Conservation (phyloP, 2,888 invertebrate species). For the Conomelus anceps region DNA sequence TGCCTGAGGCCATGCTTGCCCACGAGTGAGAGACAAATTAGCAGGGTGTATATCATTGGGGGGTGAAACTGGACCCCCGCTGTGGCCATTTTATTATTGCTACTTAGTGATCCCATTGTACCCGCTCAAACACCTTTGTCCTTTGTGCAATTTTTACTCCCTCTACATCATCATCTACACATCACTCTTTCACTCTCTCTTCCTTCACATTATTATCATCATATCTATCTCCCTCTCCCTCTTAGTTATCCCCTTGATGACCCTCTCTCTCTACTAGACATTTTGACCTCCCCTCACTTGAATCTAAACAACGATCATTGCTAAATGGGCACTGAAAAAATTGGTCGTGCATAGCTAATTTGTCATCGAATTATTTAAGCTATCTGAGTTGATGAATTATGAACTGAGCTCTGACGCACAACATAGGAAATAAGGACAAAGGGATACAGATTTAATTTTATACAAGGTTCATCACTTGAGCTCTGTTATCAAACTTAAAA, state of each 20-base stretch:
- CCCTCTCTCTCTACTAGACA: too few relatives aligned
- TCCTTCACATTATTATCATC: background rate
- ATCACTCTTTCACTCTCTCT: too few relatives aligned
- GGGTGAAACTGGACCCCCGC: background rate
- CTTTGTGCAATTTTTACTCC: background rate
- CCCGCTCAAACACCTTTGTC: background rate
- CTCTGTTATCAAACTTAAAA: too few relatives aligned
- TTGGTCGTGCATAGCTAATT: background rate
- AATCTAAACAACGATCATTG: background rate
- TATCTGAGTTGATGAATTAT: background rate
- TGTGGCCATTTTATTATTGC: background rate
- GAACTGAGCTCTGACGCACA: too few relatives aligned
- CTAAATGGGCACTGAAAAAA: background rate
- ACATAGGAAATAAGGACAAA: too few relatives aligned
- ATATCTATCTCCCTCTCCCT: too few relatives aligned
- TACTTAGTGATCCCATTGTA: background rate
- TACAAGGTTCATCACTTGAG: too few relatives aligned
- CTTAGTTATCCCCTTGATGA: background rate
- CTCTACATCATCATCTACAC: background rate
- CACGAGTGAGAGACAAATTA: background rate
- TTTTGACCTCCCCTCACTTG: background rate
- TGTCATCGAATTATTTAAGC: background rate
- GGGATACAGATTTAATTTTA: too few relatives aligned
- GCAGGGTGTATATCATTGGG: slow-evolving; percentile 1
- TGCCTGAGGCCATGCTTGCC: background rate